Conservation (phyloP, 2,113 vertebrate species). For the Heterotilapia buettikoferi region DNA sequence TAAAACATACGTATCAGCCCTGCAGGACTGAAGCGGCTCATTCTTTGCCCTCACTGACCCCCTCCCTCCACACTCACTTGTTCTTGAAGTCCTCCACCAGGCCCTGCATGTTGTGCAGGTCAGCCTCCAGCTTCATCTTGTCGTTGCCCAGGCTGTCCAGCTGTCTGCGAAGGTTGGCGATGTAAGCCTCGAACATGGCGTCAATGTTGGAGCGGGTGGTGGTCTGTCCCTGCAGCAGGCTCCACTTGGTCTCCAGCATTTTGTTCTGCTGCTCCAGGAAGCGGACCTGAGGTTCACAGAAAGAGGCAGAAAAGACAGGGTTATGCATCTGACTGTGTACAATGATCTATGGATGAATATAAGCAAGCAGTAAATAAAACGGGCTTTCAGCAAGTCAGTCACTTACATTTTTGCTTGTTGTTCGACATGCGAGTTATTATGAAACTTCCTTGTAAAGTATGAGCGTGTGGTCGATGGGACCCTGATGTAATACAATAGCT, state of each 20-base stretch:
- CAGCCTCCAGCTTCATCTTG: conserved; percentile 85
- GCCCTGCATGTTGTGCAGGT: conserved; percentile 88
- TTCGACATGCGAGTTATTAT: not conserved
- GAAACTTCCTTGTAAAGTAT: not conserved
- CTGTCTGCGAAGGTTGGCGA: conserved; percentile 81
- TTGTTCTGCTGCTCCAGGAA: conserved; percentile 98
- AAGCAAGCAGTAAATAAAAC: not conserved
- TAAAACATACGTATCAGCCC: not conserved
- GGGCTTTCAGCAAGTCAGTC: not conserved
- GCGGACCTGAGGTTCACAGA: conserved; percentile 74
- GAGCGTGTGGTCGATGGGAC: not conserved
- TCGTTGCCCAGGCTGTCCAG: conserved; percentile 81
- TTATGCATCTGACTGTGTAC: not conserved
- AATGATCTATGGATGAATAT: not conserved
- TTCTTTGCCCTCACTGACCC: not conserved
- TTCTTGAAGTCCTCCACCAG: conserved; percentile 94
- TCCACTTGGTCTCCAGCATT: conserved; percentile 97
- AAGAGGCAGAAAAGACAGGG: not conserved
- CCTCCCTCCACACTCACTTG: conserved; percentile 75
- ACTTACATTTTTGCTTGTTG: not conserved
- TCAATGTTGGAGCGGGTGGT: conserved; percentile 78
- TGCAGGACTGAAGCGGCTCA: not conserved
- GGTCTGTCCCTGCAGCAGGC: conserved; percentile 87
- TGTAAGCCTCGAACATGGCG: conserved; percentile 84
- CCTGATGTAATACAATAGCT: not conserved